phyloP scores from a whole-genome alignment of 2,888 invertebrate genomes.

The Zelleria hepariella region DNA sequence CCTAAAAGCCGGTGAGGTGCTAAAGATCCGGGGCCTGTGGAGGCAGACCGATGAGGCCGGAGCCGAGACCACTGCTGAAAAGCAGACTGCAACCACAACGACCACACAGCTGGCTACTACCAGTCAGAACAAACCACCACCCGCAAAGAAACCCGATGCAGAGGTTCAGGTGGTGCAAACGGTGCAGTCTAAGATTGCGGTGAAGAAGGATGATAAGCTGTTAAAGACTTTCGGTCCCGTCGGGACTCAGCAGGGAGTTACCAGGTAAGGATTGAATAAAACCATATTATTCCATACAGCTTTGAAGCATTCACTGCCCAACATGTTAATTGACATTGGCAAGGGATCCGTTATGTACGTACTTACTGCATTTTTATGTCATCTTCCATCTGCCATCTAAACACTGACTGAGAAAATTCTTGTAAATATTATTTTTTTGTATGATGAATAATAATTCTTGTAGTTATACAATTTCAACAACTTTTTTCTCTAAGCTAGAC shows the following conservation, averaged over 20 bases:
- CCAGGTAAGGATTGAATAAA: constrained; percentile 27
- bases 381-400: no score
- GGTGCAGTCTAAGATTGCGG: constrained; percentile 44
- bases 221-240: constrained; percentile 52
- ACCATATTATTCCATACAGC: no score
- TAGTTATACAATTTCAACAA: no score
- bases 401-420: no score
- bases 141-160: constrained; percentile 41
- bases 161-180: constrained; percentile 1
- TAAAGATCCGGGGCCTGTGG: constrained; percentile 86
- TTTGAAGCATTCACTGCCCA: no score
- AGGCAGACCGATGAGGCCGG: constrained; percentile 73
- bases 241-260: constrained; percentile 22
- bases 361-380: no score
- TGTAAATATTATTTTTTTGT: no score
- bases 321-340: no score
- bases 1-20: constrained; percentile 83
- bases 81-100: constrained; percentile 22
- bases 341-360: no score
- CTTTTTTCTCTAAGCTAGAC: no score
- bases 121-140: constrained; percentile 31
- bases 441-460: no score
- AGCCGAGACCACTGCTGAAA: constrained; percentile 41
- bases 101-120: constrained; percentile 21
- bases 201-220: constrained; percentile 65